phyloP scores from a whole-genome alignment of 35 echinoderm and acorn worm species.

The Chiridota heheva region DNA sequence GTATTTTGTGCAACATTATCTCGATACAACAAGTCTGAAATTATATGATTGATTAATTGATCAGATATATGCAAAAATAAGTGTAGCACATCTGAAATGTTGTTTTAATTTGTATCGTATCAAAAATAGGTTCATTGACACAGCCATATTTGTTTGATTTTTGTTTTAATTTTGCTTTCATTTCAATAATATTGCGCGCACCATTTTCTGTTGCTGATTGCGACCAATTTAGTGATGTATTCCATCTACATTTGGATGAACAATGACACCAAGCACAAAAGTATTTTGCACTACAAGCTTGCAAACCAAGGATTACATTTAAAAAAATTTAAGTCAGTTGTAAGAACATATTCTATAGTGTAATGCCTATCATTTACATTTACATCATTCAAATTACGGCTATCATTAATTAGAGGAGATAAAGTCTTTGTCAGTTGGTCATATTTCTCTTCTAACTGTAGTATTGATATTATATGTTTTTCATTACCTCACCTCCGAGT shows the following conservation, averaged over 20 bases:
- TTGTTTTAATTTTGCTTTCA: not conserved
- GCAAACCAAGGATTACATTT: no score
- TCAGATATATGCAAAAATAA: not conserved
- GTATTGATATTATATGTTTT: not conserved
- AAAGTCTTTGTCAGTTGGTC: not conserved
- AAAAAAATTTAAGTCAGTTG: slow-evolving; percentile 27
- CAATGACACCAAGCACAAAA: slow-evolving; percentile 21
- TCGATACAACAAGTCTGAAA: not conserved
- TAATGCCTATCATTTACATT: not conserved
- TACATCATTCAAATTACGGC: not conserved
- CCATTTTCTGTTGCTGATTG: not conserved
- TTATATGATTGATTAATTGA: slow-evolving; percentile 31
- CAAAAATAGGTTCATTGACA: not conserved
- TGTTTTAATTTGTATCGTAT: not conserved
- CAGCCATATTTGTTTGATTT: not conserved
- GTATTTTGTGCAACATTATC: slow-evolving; percentile 16
- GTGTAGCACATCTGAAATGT: not conserved
- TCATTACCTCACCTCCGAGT: not conserved
- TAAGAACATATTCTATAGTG: slow-evolving; percentile 6
- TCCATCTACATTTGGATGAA: not conserved
- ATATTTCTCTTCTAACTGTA: slow-evolving; percentile 17
- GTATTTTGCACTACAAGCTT: slow-evolving; percentile 2
- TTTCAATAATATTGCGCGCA: slow-evolving; percentile 3
- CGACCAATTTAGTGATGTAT: slow-evolving; percentile 1
- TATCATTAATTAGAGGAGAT: not conserved